These are phyloP conservation scores for Danio choprae DNA, from an alignment of 2,797 vertebrate genomes.

Conservation along the genomic window DNA sequence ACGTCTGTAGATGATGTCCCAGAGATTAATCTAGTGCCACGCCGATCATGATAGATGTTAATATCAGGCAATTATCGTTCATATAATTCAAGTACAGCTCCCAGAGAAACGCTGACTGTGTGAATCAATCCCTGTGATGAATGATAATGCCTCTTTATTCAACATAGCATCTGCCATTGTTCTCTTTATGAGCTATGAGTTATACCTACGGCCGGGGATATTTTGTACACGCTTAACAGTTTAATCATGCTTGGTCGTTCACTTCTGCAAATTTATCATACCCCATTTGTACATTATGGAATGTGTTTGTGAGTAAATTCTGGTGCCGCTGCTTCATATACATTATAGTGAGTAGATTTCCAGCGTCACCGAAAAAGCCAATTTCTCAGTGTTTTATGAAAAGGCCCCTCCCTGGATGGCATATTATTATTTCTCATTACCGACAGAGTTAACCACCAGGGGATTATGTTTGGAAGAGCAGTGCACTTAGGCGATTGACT, in stretches of 20 bases:
- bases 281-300: conserved; percentile 65
- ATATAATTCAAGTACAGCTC: conserved; percentile 53
- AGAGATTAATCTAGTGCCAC: conserved; percentile 51
- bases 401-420: conserved; percentile 69
- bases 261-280: conserved; percentile 49
- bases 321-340: conserved; percentile 70
- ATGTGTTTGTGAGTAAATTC: conserved; percentile 76
- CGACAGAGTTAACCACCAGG: conserved; percentile 71
- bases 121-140: conserved; percentile 54
- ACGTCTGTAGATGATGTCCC: conserved; percentile 16
- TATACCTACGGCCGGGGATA: conserved; percentile 55
- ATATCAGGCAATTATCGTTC: conserved; percentile 61
- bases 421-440: conserved; percentile 80
- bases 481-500: conserved; percentile 76
- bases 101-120: conserved; percentile 47
- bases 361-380: conserved; percentile 70
- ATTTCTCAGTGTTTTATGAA: conserved; percentile 74
- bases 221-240: conserved; percentile 61
- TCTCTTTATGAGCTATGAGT: conserved; percentile 61
- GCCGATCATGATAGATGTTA: conserved; percentile 59
- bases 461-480: conserved; percentile 74
- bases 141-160: conserved; percentile 50
- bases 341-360: conserved; percentile 69
- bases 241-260: conserved; percentile 60
- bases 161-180: conserved; percentile 64